phyloP scores from a whole-genome alignment of 2,888 invertebrate genomes.

The Ophion obscuratus region DNA sequence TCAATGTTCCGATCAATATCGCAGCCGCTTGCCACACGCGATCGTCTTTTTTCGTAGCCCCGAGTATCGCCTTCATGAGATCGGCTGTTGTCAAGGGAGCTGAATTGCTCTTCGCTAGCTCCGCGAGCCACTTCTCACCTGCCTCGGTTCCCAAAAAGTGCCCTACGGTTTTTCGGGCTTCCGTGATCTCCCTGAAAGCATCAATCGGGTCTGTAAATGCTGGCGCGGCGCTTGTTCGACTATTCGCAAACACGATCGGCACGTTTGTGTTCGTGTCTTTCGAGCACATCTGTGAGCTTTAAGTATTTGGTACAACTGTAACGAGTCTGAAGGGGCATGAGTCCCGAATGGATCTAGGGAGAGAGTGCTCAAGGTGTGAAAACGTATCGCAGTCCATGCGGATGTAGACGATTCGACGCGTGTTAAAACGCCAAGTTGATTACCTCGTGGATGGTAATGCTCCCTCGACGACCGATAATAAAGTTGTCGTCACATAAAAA shows the following conservation, averaged over 20 bases:
- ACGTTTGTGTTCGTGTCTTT: too few species aligned
- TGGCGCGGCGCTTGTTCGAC: background rate
- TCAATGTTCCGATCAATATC: constrained; percentile 43
- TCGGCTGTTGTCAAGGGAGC: constrained; percentile 65
- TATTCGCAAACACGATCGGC: background rate
- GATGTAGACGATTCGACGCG: background rate
- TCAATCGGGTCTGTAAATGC: background rate
- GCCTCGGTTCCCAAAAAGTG: constrained; percentile 63
- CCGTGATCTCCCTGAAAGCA: constrained; percentile 64
- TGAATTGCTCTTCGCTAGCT: constrained; percentile 45
- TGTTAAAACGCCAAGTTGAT: background rate
- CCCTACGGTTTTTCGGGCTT: constrained; percentile 65
- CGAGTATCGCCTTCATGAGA: constrained; percentile 62
- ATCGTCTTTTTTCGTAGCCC: constrained; percentile 35
- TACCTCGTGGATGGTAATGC: constrained; percentile 59
- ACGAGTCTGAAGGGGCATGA: too few species aligned
- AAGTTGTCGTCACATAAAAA: constrained; percentile 20
- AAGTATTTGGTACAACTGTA: too few species aligned
- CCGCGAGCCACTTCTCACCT: constrained; percentile 64
- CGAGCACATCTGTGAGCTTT: too few species aligned
- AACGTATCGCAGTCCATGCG: background rate
- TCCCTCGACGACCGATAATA: constrained; percentile 29
- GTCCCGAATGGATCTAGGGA: too few species aligned
- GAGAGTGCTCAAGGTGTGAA: background rate
- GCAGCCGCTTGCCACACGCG: constrained; percentile 63